Percentiles rank a stretch among this genome's conserved stretches.
Evolutionary conservation across 2,888 invertebrate genomes (phyloP).

Genomic region (Notodonta dromedarius): DNA sequence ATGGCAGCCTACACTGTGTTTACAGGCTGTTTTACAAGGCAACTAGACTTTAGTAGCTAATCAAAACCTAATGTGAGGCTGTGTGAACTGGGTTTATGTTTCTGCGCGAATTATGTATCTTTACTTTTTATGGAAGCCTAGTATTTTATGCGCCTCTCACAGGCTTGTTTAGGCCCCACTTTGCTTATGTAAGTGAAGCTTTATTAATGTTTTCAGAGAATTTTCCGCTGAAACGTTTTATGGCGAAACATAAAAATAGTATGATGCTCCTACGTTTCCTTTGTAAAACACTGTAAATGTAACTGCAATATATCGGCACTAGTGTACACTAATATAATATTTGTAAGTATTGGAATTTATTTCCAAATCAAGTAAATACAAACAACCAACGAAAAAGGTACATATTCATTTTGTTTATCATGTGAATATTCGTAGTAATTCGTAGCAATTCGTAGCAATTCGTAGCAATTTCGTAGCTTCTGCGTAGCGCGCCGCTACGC

Average conservation of each 20-base stretch:
- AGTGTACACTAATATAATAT: too few relatives aligned
- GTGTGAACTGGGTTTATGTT: slow-evolving; percentile 7
- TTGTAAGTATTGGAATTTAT: too few relatives aligned
- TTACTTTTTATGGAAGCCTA: slow-evolving; percentile 5
- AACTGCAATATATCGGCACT: too few relatives aligned
- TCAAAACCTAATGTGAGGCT: slow-evolving; percentile 4
- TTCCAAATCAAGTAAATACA: too few relatives aligned
- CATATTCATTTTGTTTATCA: slow-evolving; percentile 5
- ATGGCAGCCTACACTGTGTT: not conserved
- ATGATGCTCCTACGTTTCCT: too few relatives aligned
- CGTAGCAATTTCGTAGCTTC: slow-evolving; percentile 13
- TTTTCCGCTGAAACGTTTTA: not conserved
- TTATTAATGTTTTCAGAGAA: not conserved
- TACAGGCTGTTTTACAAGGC: slow-evolving; percentile 5
- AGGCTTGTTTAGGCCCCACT: not conserved
- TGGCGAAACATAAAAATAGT: not conserved
- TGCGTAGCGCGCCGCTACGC: slow-evolving; percentile 18
- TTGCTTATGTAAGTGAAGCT: not conserved
- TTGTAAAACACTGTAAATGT: too few relatives aligned
- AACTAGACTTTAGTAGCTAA: slow-evolving; percentile 1
- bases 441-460: slow-evolving; percentile 11
- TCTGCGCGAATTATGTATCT: slow-evolving; percentile 3
- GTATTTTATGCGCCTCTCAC: not conserved
- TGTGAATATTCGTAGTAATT: slow-evolving; percentile 1
- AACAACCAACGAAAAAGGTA: too few relatives aligned